These are phyloP conservation scores for Bambusicola thoracicus DNA, from an alignment of 2,113 vertebrate genomes.

Conservation along the genomic window DNA sequence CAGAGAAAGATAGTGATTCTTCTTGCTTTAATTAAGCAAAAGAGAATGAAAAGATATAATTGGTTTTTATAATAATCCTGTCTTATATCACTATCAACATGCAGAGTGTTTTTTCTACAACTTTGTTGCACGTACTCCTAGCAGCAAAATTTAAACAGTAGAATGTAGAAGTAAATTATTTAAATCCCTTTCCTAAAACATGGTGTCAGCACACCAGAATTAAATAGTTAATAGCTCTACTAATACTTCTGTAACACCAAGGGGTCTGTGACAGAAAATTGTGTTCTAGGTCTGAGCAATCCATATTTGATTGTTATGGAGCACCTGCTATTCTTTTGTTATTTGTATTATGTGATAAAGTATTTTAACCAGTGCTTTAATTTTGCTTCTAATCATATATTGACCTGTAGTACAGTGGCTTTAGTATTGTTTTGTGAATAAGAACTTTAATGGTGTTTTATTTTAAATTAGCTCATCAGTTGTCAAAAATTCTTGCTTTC, in stretches of 20 bases:
- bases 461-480: background rate
- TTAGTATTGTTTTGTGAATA: background rate
- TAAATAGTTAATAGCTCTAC: slow-evolving; percentile 54
- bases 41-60: slow-evolving; percentile 88
- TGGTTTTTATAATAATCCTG: slow-evolving; percentile 83
- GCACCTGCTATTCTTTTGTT: background rate
- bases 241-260: slow-evolving; percentile 30
- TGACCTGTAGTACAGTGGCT: background rate
- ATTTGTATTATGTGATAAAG: background rate
- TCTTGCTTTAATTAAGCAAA: slow-evolving; percentile 95
- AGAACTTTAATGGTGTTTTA: background rate
- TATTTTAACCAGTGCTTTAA: background rate
- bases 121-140: slow-evolving; percentile 54
- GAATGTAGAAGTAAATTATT: slow-evolving; percentile 46
- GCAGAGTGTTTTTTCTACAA: slow-evolving; percentile 55
- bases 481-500: background rate
- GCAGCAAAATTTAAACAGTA: slow-evolving; percentile 44
- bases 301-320: slow-evolving; percentile 7
- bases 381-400: background rate
- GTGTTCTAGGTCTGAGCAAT: slow-evolving; percentile 17
- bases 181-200: slow-evolving; percentile 38
- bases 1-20: slow-evolving; percentile 85
- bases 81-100: slow-evolving; percentile 71
- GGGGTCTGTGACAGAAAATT: slow-evolving; percentile 24
- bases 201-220: slow-evolving; percentile 41